phyloP scores from a whole-genome alignment of 2,113 vertebrate species.

The Gallinago jamesoni region DNA sequence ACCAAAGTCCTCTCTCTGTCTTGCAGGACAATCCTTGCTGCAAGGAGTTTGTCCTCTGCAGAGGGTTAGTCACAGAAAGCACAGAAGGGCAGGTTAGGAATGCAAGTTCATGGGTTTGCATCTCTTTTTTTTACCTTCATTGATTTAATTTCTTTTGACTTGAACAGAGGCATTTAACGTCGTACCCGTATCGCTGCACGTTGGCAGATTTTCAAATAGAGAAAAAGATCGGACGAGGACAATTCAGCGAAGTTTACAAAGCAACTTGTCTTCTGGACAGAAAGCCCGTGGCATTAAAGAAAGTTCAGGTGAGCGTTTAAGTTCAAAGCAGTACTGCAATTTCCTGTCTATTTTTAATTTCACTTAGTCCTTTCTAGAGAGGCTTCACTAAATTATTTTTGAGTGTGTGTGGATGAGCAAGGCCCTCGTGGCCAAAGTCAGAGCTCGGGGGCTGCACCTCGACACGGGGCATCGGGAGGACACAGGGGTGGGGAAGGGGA shows the following conservation, averaged over 20 bases:
- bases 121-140: not conserved
- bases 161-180: slow-evolving; percentile 68
- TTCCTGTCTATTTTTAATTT: not conserved
- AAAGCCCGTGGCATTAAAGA: slow-evolving; percentile 82
- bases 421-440: not conserved
- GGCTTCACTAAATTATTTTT: not conserved
- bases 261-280: slow-evolving; percentile 82
- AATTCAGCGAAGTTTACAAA: slow-evolving; percentile 85
- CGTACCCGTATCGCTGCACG: slow-evolving; percentile 76
- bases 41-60: not conserved
- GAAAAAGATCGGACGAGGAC: slow-evolving; percentile 85
- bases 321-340: not conserved
- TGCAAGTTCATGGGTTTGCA: not conserved
- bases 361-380: not conserved
- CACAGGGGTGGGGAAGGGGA: rapidly evolving
- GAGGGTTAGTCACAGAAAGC: not conserved
- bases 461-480: rapidly evolving
- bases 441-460: not conserved
- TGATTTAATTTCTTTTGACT: not conserved
- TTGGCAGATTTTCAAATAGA: slow-evolving; percentile 83
- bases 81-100: not conserved
- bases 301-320: slow-evolving; percentile 77
- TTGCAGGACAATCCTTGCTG: not conserved
- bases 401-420: not conserved
- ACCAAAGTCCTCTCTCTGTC: not conserved